These are phyloP conservation scores for Sceliomorpha sp. DNA, from an alignment of 2,888 invertebrate species.

Conservation along the genomic window DNA sequence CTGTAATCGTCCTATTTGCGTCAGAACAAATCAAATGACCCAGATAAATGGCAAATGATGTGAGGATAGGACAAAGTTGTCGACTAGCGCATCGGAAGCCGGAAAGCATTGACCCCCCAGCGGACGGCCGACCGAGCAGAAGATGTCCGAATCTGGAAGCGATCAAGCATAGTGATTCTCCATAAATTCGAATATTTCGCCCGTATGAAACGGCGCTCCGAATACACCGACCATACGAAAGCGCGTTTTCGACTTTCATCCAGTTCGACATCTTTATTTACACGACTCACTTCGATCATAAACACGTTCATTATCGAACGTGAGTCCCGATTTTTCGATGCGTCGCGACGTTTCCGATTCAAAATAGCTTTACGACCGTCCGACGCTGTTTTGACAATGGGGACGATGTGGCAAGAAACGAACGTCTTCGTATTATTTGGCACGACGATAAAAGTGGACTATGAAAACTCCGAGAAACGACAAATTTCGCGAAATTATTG, in stretches of 20 bases:
- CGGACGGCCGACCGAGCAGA: slow-evolving; percentile 39
- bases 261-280: slow-evolving; percentile 33
- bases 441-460: background rate
- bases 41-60: slow-evolving; percentile 52
- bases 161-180: slow-evolving; percentile 33
- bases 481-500: no score
- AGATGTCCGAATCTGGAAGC: slow-evolving; percentile 41
- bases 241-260: slow-evolving; percentile 27
- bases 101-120: slow-evolving; percentile 48
- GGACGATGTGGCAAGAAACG: background rate
- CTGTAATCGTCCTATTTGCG: slow-evolving; percentile 27
- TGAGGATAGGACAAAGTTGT: slow-evolving; percentile 41
- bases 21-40: slow-evolving; percentile 47
- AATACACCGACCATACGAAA: background rate
- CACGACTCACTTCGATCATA: slow-evolving; percentile 20
- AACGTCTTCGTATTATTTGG: no score
- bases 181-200: slow-evolving; percentile 46
- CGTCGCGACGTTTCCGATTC: slow-evolving; percentile 29
- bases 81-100: slow-evolving; percentile 36
- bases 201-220: slow-evolving; percentile 22
- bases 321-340: slow-evolving; percentile 5
- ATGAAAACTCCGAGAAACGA: no score
- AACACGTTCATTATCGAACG: slow-evolving; percentile 26
- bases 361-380: slow-evolving; percentile 56
- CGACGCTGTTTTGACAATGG: slow-evolving; percentile 8